A percentile compares a stretch with the other conserved stretches of the same genome.
These are phyloP conservation scores for Macrocentrus cingulum DNA, from an alignment of 1,140 invertebrate genomes.

Conservation along the genomic window DNA sequence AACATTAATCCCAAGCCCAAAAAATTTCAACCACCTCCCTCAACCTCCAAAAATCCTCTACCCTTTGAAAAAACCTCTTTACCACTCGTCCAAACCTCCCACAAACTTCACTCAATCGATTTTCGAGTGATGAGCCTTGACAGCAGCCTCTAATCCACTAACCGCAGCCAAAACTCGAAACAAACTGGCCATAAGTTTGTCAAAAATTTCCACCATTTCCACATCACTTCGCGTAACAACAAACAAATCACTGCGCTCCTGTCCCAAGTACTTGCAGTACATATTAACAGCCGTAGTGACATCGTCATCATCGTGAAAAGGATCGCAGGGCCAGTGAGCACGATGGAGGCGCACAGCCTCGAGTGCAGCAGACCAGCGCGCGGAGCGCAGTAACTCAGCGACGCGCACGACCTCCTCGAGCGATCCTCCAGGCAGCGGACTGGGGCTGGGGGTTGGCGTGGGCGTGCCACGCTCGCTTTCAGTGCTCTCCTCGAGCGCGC, in stretches of 20 bases:
- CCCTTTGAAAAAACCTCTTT: too few relatives aligned
- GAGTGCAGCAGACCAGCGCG: conserved; percentile 68
- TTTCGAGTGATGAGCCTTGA: conserved; percentile 50
- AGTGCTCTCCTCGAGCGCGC: conserved; percentile 60
- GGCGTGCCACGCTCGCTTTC: conserved; percentile 64
- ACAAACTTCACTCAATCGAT: conserved; percentile 49
- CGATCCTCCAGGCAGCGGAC: conserved; percentile 48
- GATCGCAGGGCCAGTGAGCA: conserved; percentile 65
- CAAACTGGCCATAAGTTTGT: conserved; percentile 67
- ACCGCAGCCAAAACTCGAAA: conserved; percentile 67
- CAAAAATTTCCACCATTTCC: conserved; percentile 67
- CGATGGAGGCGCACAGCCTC: conserved; percentile 66
- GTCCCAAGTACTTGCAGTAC: conserved; percentile 70
- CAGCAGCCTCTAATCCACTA: conserved; percentile 56
- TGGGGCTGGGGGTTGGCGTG: conserved; percentile 59
- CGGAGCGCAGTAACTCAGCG: conserved; percentile 65
- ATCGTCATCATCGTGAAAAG: conserved; percentile 63
- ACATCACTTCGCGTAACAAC: conserved; percentile 65
- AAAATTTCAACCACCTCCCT: too few relatives aligned
- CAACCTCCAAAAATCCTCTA: too few relatives aligned
- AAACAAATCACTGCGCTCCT: conserved; percentile 67
- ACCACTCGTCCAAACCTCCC: too few relatives aligned
- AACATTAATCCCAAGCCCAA: too few relatives aligned
- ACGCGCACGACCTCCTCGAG: conserved; percentile 62
- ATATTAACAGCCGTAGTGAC: conserved; percentile 71